A percentile compares a stretch with the other conserved stretches of the same genome.
Evolutionary conservation across 2,113 vertebrate genomes (phyloP).

Genomic region (Daubentonia madagascariensis): DNA sequence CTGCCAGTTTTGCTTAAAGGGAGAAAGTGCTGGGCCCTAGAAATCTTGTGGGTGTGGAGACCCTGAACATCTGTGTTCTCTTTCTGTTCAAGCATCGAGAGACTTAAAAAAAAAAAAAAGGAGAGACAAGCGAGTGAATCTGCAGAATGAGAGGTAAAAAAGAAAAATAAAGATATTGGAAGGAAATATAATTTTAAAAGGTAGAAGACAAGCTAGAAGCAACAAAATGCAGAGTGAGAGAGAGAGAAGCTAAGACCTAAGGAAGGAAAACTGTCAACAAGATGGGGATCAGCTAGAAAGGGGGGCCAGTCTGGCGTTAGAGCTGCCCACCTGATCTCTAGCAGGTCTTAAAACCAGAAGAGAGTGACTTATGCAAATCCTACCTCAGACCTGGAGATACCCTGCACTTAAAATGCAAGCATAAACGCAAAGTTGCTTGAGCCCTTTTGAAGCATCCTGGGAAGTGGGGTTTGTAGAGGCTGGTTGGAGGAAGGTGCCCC

Average conservation of each 20-base stretch:
- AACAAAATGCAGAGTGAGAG: not conserved
- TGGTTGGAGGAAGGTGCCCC: not conserved
- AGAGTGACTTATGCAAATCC: not conserved
- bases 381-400: rapidly evolving
- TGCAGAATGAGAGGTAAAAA: not conserved
- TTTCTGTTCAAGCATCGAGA: not conserved
- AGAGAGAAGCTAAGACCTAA: not conserved
- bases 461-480: not conserved
- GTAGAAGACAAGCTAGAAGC: not conserved
- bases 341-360: not conserved
- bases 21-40: not conserved
- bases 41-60: not conserved
- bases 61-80: not conserved
- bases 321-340: too few species aligned
- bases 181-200: not conserved
- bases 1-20: not conserved
- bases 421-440: not conserved
- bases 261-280: not conserved
- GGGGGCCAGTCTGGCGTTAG: rapidly evolving
- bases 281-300: not conserved
- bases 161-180: not conserved
- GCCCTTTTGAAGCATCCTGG: not conserved
- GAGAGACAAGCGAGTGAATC: not conserved
- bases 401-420: not conserved
- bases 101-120: not conserved